These are phyloP conservation scores for Hippocampus abdominalis DNA, from an alignment of 2,113 vertebrate genomes.

Conservation along the genomic window DNA sequence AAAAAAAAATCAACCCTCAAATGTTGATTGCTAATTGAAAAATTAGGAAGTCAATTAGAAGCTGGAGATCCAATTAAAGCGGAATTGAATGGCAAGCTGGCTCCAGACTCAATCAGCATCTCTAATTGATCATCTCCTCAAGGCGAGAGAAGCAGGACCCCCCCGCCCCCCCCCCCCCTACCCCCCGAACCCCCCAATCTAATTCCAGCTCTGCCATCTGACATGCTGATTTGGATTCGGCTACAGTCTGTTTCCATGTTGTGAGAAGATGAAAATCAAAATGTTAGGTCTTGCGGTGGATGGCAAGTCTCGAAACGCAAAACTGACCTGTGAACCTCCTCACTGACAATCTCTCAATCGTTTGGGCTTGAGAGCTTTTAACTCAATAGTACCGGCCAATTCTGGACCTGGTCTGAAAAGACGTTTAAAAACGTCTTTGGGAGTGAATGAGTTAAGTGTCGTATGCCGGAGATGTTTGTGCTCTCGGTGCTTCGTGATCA, in stretches of 20 bases:
- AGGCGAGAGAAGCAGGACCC: conserved; percentile 40
- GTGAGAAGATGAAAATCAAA: conserved; percentile 57
- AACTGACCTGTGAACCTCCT: conserved; percentile 29
- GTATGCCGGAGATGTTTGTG: background rate
- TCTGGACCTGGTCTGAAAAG: too few relatives aligned
- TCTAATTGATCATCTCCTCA: conserved; percentile 63
- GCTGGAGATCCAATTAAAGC: conserved; percentile 93
- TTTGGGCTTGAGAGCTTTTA: background rate
- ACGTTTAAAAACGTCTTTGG: too few relatives aligned
- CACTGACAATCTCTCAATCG: background rate
- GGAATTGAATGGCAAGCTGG: conserved; percentile 87
- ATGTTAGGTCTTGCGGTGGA: conserved; percentile 55
- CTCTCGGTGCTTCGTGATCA: background rate
- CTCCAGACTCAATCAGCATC: conserved; percentile 77
- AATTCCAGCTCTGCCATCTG: conserved; percentile 40
- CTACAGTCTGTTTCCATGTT: conserved; percentile 25
- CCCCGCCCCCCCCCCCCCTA: background rate
- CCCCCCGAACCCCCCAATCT: conserved; percentile 46
- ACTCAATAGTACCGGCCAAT: too few relatives aligned
- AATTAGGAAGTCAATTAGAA: conserved; percentile 96
- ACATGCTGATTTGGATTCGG: conserved; percentile 61
- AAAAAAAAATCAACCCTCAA: conserved; percentile 75
- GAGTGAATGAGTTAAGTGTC: too few relatives aligned
- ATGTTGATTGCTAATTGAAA: conserved; percentile 98
- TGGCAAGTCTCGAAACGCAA: conserved; percentile 54